Percentiles rank a stretch among this genome's conserved stretches.
Evolutionary conservation across 2,888 invertebrate species (phyloP).

Genomic region (Patella depressa): DNA sequence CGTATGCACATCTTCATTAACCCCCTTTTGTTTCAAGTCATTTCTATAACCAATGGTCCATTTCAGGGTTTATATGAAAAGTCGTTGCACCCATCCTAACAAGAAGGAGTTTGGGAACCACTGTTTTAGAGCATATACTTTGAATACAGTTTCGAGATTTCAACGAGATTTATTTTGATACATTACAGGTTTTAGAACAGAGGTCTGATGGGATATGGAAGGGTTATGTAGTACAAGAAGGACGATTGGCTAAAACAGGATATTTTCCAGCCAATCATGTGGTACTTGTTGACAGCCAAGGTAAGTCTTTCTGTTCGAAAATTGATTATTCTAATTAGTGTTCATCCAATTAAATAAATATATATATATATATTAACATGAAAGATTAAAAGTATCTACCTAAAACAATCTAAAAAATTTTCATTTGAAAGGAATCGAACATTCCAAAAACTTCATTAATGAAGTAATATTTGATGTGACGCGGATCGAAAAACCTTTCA

Average conservation of each 20-base stretch:
- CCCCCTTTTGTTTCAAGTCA: neutral
- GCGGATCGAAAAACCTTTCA: too few relatives aligned
- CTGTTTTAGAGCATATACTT: neutral
- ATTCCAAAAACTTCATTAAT: too few relatives aligned
- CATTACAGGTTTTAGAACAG: conserved; percentile 69
- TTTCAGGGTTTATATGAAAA: too few relatives aligned
- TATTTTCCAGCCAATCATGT: conserved; percentile 70
- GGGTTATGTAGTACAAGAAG: conserved; percentile 69
- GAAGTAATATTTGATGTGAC: too few relatives aligned
- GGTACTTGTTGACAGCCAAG: conserved; percentile 61
- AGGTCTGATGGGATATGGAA: conserved; percentile 69
- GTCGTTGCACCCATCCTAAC: too few relatives aligned
- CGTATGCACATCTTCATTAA: neutral
- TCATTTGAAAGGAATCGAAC: too few relatives aligned
- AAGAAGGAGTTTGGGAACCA: neutral
- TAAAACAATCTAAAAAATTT: too few relatives aligned
- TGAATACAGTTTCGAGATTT: too few relatives aligned
- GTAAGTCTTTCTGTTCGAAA: conserved; percentile 36
- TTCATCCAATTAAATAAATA: too few relatives aligned
- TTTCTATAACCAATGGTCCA: neutral
- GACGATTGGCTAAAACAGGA: conserved; percentile 70
- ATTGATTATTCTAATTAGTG: too few relatives aligned
- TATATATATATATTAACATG: too few relatives aligned
- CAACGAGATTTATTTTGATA: conserved; percentile 8
- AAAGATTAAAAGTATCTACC: too few relatives aligned